Conservation (phyloP, 1,140 invertebrate genomes). For the Artemia franciscana region DNA sequence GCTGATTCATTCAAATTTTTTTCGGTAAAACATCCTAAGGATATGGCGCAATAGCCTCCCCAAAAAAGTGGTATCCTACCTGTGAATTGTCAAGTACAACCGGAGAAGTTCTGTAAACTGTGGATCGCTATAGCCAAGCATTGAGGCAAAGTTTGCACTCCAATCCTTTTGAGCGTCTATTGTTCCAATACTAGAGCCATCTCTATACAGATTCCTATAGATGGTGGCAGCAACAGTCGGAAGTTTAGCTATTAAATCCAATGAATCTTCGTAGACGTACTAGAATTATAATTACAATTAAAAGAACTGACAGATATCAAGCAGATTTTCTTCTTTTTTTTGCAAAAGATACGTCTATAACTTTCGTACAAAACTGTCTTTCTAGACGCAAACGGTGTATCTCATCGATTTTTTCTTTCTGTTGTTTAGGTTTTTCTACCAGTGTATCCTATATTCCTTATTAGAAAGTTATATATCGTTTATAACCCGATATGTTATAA, state of each 20-base stretch:
- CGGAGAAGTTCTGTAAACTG: slow-evolving; percentile 76
- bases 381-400: too few relatives aligned
- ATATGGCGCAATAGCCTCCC: neutral
- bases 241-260: slow-evolving; percentile 88
- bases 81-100: slow-evolving; percentile 86
- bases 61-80: slow-evolving; percentile 25
- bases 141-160: slow-evolving; percentile 74
- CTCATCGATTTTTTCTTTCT: too few relatives aligned
- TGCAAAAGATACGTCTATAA: too few relatives aligned
- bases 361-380: too few relatives aligned
- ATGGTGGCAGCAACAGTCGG: slow-evolving; percentile 85
- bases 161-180: slow-evolving; percentile 78
- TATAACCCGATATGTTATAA: too few relatives aligned
- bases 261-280: slow-evolving; percentile 70
- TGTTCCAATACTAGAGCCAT: slow-evolving; percentile 59
- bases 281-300: slow-evolving; percentile 20
- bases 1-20: neutral
- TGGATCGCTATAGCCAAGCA: slow-evolving; percentile 71
- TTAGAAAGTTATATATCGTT: too few relatives aligned
- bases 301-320: too few relatives aligned
- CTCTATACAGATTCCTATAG: slow-evolving; percentile 67
- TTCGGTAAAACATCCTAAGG: neutral
- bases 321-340: too few relatives aligned
- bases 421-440: too few relatives aligned
- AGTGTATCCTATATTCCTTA: too few relatives aligned